Conservation (phyloP, 2,797 vertebrate genomes). For the Crypturellus tataupa region DNA sequence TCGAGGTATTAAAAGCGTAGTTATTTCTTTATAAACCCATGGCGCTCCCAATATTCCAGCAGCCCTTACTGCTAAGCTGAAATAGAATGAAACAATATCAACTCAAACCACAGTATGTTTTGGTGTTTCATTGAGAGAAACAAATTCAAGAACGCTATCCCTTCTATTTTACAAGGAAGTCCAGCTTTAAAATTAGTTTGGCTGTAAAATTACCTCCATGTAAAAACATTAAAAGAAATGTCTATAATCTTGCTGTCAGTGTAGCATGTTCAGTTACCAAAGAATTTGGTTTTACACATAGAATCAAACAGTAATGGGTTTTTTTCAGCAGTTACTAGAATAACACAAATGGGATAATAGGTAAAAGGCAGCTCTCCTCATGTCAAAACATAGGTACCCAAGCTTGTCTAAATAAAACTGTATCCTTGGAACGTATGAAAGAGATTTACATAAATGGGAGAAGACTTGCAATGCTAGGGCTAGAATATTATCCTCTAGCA, state of each 20-base stretch:
- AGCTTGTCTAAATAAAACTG: neutral
- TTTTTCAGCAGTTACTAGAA: slow-evolving; percentile 9
- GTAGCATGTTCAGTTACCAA: neutral
- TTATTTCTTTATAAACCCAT: neutral
- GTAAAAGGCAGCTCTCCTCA: neutral
- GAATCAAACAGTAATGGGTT: neutral
- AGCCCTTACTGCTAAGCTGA: neutral
- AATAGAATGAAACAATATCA: neutral
- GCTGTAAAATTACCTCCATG: neutral
- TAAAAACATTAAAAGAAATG: neutral
- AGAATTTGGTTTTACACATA: neutral
- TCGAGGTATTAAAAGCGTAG: neutral
- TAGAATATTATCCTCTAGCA: slow-evolving; percentile 3
- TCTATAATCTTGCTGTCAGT: neutral
- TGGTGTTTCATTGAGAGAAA: slow-evolving; percentile 10
- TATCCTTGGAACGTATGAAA: neutral
- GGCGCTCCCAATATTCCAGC: neutral
- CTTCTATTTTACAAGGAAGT: neutral
- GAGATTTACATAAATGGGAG: neutral
- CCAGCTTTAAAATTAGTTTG: neutral
- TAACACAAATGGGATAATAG: neutral
- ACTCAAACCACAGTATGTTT: neutral
- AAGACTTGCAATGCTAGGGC: neutral
- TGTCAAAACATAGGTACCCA: neutral
- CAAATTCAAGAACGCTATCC: neutral